phyloP scores from a whole-genome alignment of 1,140 invertebrate species.

The Chrysomallon squamiferum region DNA sequence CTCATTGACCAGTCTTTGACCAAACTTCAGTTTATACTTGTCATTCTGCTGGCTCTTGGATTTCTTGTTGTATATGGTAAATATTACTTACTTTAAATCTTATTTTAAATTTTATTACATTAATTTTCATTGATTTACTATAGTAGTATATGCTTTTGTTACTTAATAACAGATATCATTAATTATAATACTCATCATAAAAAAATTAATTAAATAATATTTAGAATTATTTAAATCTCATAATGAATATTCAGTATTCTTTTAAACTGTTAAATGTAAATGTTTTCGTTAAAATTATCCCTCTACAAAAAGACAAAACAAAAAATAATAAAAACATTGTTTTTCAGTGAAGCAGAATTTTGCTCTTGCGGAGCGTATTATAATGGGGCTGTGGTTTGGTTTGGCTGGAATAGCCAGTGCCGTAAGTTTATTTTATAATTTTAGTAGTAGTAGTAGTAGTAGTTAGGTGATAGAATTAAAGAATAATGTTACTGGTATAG shows the following conservation, averaged over 20 bases:
- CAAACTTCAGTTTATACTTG: constrained; percentile 45
- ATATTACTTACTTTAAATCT: constrained; percentile 18
- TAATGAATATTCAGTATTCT: not conserved
- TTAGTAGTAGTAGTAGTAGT: too few species aligned
- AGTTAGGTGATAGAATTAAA: not conserved
- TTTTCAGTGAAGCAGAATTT: constrained; percentile 46
- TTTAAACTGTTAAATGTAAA: not conserved
- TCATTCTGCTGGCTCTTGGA: constrained; percentile 43
- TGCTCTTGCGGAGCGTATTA: constrained; percentile 37
- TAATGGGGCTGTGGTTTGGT: constrained; percentile 45
- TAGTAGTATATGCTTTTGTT: not conserved
- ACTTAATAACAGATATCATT: not conserved
- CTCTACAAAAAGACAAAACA: too few species aligned
- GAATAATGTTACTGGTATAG: not conserved
- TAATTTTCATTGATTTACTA: not conserved
- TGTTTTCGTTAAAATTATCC: too few species aligned
- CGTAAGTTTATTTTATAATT: constrained; percentile 33
- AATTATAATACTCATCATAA: not conserved
- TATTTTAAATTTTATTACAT: not conserved
- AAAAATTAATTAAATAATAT: not conserved
- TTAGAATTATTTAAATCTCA: not conserved
- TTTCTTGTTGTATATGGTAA: constrained; percentile 53
- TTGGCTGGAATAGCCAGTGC: constrained; percentile 33
- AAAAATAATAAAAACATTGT: not conserved
- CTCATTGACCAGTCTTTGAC: constrained; percentile 43